Percentiles rank a stretch among this genome's conserved stretches.
Evolutionary conservation across 2,113 vertebrate species (phyloP).

Genomic region (Asarcornis scutulata): DNA sequence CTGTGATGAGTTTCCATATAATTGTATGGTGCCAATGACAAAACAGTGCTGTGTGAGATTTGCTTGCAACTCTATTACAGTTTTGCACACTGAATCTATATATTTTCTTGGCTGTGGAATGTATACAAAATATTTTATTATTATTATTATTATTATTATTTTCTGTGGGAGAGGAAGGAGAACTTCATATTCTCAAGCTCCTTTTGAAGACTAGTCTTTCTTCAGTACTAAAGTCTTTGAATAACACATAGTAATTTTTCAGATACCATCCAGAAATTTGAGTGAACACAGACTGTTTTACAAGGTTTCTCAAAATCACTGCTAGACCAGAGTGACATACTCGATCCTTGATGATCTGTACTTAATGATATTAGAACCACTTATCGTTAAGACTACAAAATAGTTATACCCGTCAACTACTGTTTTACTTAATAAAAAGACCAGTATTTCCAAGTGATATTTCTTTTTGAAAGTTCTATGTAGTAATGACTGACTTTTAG

Average conservation of each 20-base stretch:
- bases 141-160: too few relatives aligned
- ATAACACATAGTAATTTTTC: background rate
- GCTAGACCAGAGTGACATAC: background rate
- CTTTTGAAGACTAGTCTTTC: background rate
- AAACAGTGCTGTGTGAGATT: rapidly evolving
- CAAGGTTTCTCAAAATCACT: background rate
- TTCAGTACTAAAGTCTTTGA: background rate
- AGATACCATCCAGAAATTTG: background rate
- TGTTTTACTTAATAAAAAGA: background rate
- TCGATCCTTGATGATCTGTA: background rate
- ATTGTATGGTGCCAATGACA: background rate
- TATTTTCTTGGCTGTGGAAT: background rate
- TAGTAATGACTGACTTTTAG: background rate
- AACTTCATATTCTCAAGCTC: rapidly evolving
- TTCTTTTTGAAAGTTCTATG: background rate
- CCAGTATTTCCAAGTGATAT: background rate
- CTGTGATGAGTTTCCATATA: background rate
- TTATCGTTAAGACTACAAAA: background rate
- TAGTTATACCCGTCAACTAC: background rate
- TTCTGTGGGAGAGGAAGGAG: background rate
- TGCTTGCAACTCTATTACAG: background rate
- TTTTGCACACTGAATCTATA: background rate
- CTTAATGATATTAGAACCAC: background rate
- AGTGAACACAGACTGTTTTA: background rate
- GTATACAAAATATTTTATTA: background rate